Base-by-base conservation (phyloP, 64 coral and sea anemone species). In the Stichodactyla helianthus region DNA sequence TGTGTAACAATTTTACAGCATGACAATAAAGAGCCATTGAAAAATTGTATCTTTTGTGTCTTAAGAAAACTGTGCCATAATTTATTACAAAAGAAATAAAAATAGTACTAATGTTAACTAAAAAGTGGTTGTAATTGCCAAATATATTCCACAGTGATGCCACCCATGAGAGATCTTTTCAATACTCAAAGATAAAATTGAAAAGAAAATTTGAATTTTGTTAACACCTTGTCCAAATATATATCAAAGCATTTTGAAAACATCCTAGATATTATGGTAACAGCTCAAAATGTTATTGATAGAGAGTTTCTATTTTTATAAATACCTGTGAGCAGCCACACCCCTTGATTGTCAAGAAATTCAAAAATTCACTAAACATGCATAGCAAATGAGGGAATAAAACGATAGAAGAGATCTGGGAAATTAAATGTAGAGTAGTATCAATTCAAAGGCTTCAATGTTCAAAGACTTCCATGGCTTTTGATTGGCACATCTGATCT, bases 11-110 rank as follows among this genome's bases (percentile, higher is more conserved):
- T 88, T 88, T 82, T 82, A 87, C 86, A 87, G 88, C 84, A 90
- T 90, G 86, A 82, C 86, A 90, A 89, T 81, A 81, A 81, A 81
- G 17, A 81, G 83, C 54, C 26, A 19, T 55, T 53, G 83, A 82
- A 8, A 57, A 82, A 10, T 54, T 82, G 22, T 57, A 2, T 10
- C 54, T n/a, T 82, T 13, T 82, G 25, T 10, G 8, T 20, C 35
- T 44, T 44, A 44, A 44, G 35, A 44, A 44, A 44, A 44, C 35
- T 44, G 1, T 44, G 35, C 35, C 35, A 44, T 44, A 44, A 44
- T 44, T 44, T 44, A 44, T 44, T 44, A 44, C 35, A 44, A 44
- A 44, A 44, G 2, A 1, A 44, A n/a, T n/a, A 44, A 44, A 44
- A 44, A 44, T 44, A 44, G 35, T 44, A 44, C 35, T 44, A 44